phyloP scores from a whole-genome alignment of 2,113 vertebrate species.

The Bungarus multicinctus region DNA sequence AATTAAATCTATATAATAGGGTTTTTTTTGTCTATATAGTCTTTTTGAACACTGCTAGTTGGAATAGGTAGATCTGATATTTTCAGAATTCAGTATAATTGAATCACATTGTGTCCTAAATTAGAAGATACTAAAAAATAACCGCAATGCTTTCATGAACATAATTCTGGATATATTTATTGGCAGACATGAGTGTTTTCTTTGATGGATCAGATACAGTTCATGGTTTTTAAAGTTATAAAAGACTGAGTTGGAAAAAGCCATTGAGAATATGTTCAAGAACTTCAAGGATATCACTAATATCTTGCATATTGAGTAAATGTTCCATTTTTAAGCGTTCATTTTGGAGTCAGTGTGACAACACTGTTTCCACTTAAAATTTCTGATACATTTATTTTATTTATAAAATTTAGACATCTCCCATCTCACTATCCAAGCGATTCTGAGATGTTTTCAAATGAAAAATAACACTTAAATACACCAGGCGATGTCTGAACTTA shows the following conservation, averaged over 20 bases:
- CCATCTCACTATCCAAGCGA: neutral
- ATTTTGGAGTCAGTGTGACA: accelerated
- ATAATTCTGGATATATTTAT: neutral
- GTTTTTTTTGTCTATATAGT: neutral
- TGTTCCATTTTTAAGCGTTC: neutral
- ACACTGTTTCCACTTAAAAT: neutral
- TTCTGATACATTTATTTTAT: neutral
- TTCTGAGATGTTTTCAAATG: neutral
- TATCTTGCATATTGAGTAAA: neutral
- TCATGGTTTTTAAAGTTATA: neutral
- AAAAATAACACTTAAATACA: neutral
- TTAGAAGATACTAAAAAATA: neutral
- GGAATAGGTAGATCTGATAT: neutral
- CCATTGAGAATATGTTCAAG: neutral
- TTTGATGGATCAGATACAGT: neutral
- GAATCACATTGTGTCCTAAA: neutral
- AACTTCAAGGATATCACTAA: neutral
- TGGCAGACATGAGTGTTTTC: neutral
- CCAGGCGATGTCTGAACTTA: neutral
- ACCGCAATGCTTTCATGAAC: neutral
- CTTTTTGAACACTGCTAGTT: neutral
- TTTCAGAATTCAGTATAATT: accelerated
- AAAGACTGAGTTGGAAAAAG: neutral
- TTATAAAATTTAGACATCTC: neutral
- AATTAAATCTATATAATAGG: neutral